These are phyloP conservation scores for Saccostrea echinata DNA, from an alignment of 1,140 invertebrate species.

Conservation along the genomic window DNA sequence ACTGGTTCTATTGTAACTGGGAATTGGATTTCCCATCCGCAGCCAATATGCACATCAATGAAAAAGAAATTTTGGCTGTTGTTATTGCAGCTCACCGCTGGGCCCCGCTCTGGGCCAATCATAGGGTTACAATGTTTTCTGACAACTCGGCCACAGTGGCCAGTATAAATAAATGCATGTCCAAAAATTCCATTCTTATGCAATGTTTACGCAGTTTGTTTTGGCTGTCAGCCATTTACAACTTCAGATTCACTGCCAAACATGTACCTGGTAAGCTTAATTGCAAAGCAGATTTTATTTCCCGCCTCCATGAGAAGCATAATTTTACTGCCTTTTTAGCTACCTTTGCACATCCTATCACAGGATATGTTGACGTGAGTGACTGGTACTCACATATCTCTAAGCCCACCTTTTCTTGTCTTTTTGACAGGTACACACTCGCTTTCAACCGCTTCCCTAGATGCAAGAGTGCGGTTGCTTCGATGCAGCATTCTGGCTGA, in stretches of 20 bases:
- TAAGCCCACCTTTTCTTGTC: too few relatives aligned
- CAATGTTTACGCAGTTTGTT: neutral
- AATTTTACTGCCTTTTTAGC: too few relatives aligned
- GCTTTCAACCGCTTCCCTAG: neutral
- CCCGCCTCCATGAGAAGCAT: too few relatives aligned
- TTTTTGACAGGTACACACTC: too few relatives aligned
- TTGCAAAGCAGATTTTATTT: neutral
- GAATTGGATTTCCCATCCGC: neutral
- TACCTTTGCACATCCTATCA: too few relatives aligned
- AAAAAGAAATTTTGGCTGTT: constrained; percentile 36
- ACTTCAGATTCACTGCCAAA: neutral
- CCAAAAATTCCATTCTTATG: neutral
- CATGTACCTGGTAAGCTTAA: neutral
- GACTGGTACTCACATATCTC: too few relatives aligned
- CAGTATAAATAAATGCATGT: neutral
- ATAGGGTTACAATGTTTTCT: neutral
- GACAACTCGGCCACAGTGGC: neutral
- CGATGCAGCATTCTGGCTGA: neutral
- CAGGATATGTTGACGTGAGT: too few relatives aligned
- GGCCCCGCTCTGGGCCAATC: neutral
- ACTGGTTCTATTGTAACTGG: constrained; percentile 40
- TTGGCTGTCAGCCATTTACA: neutral
- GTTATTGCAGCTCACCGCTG: constrained; percentile 16
- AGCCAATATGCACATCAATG: constrained; percentile 37
- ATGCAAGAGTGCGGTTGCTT: neutral